Evolutionary conservation across 2,888 invertebrate species (phyloP), one percentile per base, ranked within the genome.

Genomic region (Leuctra nigra): DNA sequence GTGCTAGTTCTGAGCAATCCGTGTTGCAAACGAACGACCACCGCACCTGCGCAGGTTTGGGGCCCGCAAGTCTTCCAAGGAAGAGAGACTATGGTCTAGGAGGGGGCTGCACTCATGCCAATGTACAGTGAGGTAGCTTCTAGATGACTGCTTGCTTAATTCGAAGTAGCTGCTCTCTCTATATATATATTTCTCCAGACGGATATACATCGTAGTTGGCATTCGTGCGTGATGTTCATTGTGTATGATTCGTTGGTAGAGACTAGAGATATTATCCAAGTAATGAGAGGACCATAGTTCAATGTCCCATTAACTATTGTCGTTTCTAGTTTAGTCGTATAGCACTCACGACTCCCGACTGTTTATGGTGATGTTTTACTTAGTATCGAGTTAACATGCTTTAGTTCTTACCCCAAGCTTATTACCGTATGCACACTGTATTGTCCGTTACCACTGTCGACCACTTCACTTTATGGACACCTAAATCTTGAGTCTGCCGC

Each of bases 391-490:
- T 56, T 58, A 58, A 61, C 54, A 55, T 61, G 59, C 59, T 61
- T 59, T 61, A 55, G 57, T 61, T 60, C 59, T 55, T 46, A 36
- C 54, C 53, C 59, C 57, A 55, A 56, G 61, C 61, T 61, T 58
- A 53, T 59, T 58, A 54, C 57, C 54, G 54, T 57, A 62, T 61
- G 61, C 61, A 61, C 56, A 59, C 35, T 59, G 54, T 58, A 55
- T 54, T 62, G 61, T 61, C 56, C 36, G 54, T 60, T 48, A 44
- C 56, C 56, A 60, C 59, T 62, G 61, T 60, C 59, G 47, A 61
- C 59, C 39, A n/a, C n/a, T n/a, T n/a, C 57, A 62, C 62, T 61
- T 62, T 62, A 62, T 62, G 62, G 61, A 61, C 62, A 62, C 61
- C 61, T 62, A 57, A 55, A 54, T 60, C 61, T 62, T 58, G 56